Evolutionary conservation across 37 sponge, comb jelly and placozoan species (phyloP).

Genomic region (Spongilla lacustris): DNA sequence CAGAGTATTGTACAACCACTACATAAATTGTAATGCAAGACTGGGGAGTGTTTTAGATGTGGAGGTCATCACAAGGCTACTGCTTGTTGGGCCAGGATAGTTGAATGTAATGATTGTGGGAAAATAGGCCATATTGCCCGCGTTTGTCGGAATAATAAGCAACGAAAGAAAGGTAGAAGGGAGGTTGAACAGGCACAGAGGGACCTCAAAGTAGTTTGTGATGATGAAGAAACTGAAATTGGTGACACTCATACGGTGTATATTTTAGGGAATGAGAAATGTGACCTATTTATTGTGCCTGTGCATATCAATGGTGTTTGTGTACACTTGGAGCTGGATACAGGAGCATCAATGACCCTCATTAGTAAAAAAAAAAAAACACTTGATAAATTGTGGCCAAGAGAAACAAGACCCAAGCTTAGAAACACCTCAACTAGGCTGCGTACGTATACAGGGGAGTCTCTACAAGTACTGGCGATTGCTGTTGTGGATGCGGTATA

Average conservation of each 20-base stretch:
- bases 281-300: not conserved
- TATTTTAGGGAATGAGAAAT: not conserved
- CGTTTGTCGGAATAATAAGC: constrained; percentile 15
- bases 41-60: constrained; percentile 14
- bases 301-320: constrained; percentile 7
- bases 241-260: not conserved
- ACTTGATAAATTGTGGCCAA: no score
- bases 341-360: constrained; percentile 16
- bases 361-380: constrained; percentile 4
- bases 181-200: not conserved
- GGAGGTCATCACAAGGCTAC: constrained; percentile 15
- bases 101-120: not conserved
- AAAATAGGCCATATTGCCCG: constrained; percentile 29
- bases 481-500: constrained; percentile 10
- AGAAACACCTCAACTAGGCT: not conserved
- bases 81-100: constrained; percentile 3
- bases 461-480: constrained; percentile 18
- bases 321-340: constrained; percentile 37
- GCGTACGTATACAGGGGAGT: constrained; percentile 41
- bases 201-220: not conserved
- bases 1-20: not conserved
- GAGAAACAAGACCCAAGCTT: no score
- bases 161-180: not conserved
- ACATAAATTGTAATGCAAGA: not conserved
- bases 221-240: not conserved